A percentile compares a stretch with the other conserved stretches of the same genome.
Conservation (phyloP, 2,113 vertebrate genomes). For the Ia io region DNA sequence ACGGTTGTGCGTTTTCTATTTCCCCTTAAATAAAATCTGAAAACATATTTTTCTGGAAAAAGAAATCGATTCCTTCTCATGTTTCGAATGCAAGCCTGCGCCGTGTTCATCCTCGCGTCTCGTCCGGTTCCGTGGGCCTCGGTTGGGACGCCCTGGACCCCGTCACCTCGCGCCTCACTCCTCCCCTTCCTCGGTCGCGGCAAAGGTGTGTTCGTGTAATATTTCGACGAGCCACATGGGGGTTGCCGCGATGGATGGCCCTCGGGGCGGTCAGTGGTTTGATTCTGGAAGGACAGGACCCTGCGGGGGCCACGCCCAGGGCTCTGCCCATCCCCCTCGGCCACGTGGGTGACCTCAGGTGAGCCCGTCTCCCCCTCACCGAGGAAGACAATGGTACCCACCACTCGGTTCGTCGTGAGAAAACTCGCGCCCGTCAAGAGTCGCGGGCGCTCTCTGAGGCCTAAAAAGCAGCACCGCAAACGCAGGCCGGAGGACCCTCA, state of each 20-base stretch:
- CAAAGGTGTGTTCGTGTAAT: too few species aligned
- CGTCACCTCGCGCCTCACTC: too few species aligned
- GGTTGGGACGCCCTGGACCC: too few species aligned
- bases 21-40: not conserved
- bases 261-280: not conserved
- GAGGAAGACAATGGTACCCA: rapidly evolving
- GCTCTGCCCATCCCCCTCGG: rapidly evolving
- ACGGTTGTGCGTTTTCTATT: not conserved
- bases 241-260: not conserved
- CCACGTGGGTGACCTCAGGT: not conserved
- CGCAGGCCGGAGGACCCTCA: too few species aligned
- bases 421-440: too few species aligned
- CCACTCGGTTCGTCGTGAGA: too few species aligned
- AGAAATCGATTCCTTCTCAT: not conserved
- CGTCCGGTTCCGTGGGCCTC: rapidly evolving
- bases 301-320: rapidly evolving
- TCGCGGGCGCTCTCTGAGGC: not conserved
- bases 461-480: not conserved
- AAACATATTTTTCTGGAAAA: not conserved
- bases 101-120: rapidly evolving
- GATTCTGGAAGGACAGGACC: not conserved
- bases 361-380: rapidly evolving
- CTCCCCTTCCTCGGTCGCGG: too few species aligned
- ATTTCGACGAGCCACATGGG: not conserved
- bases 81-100: not conserved